Percentiles rank a stretch among this genome's conserved stretches.
Conservation (phyloP, 1,140 invertebrate species). For the Calliphora vicina region DNA sequence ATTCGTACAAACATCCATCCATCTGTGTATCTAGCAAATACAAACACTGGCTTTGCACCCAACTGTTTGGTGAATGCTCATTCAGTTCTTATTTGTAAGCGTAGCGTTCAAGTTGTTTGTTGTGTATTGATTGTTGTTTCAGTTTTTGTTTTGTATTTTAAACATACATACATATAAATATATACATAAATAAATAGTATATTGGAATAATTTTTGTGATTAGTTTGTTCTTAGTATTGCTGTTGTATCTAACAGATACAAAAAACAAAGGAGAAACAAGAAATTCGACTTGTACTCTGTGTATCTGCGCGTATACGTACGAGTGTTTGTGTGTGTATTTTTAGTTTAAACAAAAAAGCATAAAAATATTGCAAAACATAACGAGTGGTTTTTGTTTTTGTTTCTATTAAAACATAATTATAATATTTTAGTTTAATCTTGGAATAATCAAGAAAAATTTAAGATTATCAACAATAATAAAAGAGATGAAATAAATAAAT, state of each 20-base stretch:
- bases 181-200: too few relatives aligned
- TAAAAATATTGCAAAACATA: background rate
- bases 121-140: conserved; percentile 3
- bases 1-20: background rate
- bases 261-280: background rate
- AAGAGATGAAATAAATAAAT: too few relatives aligned
- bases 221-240: background rate
- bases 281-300: background rate
- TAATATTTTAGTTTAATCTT: background rate
- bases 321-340: background rate
- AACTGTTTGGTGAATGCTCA: conserved; percentile 25
- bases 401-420: too few relatives aligned
- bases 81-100: conserved; percentile 34
- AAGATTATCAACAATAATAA: background rate
- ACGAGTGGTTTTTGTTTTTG: background rate
- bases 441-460: background rate
- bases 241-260: background rate
- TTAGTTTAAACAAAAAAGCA: background rate
- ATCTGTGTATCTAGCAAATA: conserved; percentile 1
- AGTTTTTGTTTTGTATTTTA: background rate
- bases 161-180: background rate
- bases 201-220: background rate
- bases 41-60: conserved; percentile 30
- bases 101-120: conserved; percentile 27
- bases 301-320: background rate